Percentiles rank a stretch among this genome's conserved stretches.
These are phyloP conservation scores for Scytalopus superciliaris DNA, from an alignment of 2,113 vertebrate species.

Conservation along the genomic window DNA sequence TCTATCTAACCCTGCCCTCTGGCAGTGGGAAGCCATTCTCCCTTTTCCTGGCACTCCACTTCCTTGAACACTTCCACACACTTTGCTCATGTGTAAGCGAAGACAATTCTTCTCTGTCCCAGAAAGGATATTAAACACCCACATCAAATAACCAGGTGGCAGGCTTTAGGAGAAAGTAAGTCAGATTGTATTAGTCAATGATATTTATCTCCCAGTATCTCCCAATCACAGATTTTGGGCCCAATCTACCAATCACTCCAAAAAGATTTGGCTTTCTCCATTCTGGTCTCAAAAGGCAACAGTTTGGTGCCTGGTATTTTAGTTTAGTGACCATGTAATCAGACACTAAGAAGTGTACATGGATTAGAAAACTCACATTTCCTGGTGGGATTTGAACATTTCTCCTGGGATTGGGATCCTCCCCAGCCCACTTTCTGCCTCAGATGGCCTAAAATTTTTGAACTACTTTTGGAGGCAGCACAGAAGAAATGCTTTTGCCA, in stretches of 20 bases:
- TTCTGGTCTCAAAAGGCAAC: not conserved
- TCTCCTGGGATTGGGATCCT: not conserved
- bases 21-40: not conserved
- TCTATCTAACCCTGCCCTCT: fast-evolving
- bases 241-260: not conserved
- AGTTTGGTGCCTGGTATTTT: not conserved
- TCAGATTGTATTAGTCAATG: not conserved
- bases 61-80: not conserved
- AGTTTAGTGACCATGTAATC: not conserved
- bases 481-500: constrained; percentile 2
- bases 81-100: not conserved
- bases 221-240: not conserved
- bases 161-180: not conserved
- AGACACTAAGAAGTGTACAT: not conserved
- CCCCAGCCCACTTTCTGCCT: not conserved
- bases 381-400: not conserved
- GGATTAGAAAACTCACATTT: not conserved
- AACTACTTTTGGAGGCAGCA: not conserved
- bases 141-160: not conserved
- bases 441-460: not conserved
- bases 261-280: not conserved
- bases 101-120: not conserved
- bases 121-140: not conserved
- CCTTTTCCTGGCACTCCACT: not conserved
- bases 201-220: not conserved